A percentile compares a stretch with the other conserved stretches of the same genome.
These are phyloP conservation scores for Stenodera caucasica DNA, from an alignment of 2,888 invertebrate species.

Conservation along the genomic window DNA sequence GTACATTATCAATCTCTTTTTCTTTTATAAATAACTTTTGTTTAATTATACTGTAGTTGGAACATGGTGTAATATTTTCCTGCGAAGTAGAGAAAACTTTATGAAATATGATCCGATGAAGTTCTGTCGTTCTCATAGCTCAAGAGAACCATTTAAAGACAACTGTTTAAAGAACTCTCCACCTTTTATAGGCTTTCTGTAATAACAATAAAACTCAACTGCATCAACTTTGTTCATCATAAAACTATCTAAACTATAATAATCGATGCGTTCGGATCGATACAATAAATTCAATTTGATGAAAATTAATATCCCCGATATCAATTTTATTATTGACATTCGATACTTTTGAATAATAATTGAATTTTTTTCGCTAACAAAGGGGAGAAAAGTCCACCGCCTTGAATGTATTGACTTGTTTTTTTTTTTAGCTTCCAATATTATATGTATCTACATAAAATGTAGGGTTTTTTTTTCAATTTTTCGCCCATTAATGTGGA, in stretches of 20 bases:
- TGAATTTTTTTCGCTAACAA: too few relatives aligned
- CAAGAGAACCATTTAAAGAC: conserved; percentile 40
- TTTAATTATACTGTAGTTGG: conserved; percentile 15
- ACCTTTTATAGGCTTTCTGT: conserved; percentile 39
- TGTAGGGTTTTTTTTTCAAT: too few relatives aligned
- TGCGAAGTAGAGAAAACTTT: conserved; percentile 39
- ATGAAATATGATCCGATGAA: conserved; percentile 40
- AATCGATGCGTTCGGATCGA: background rate
- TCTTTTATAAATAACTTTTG: conserved; percentile 17
- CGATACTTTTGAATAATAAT: too few relatives aligned
- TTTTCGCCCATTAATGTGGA: background rate
- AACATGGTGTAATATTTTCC: conserved; percentile 19
- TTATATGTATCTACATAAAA: too few relatives aligned
- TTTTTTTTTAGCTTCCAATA: too few relatives aligned
- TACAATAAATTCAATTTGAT: background rate
- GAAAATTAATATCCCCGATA: too few relatives aligned
- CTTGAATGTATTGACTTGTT: too few relatives aligned
- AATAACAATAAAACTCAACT: conserved; percentile 36
- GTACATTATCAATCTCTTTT: background rate
- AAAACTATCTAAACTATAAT: background rate
- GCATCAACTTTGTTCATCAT: conserved; percentile 22
- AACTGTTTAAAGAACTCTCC: conserved; percentile 44
- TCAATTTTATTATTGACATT: too few relatives aligned
- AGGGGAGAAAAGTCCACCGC: too few relatives aligned
- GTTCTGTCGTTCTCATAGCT: conserved; percentile 37